Percentiles rank a stretch among this genome's conserved stretches.
These are phyloP conservation scores for Turritopsis dohrnii DNA, from an alignment of 30 jellyfish, hydroid and myxozoan genomes.

Conservation along the genomic window DNA sequence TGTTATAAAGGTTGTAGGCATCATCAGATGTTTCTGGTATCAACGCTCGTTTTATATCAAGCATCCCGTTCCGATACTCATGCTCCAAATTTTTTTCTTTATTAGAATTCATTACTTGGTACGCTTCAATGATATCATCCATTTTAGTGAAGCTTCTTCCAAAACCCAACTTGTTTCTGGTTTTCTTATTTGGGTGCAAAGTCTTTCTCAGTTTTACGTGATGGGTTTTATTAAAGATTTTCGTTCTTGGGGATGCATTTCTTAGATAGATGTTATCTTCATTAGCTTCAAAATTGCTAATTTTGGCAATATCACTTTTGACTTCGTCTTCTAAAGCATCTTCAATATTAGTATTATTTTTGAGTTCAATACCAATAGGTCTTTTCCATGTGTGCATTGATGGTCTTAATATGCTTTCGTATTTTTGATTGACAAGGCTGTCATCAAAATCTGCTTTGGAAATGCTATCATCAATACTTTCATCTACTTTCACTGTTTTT, in stretches of 20 bases:
- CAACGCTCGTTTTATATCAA: background rate
- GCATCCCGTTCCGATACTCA: background rate
- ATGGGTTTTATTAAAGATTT: slow-evolving; percentile 1
- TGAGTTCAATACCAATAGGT: background rate
- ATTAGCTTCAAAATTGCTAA: background rate
- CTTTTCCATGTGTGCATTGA: background rate
- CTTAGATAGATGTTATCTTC: background rate
- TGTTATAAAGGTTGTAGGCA: slow-evolving; percentile 12
- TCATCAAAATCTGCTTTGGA: slow-evolving; percentile 10
- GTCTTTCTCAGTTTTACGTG: background rate
- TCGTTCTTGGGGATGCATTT: slow-evolving; percentile 5
- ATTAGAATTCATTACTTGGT: background rate
- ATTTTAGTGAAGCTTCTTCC: background rate
- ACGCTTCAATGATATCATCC: background rate
- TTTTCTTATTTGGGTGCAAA: background rate
- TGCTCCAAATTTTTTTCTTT: background rate
- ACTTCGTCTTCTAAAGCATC: background rate
- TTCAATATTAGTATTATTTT: background rate
- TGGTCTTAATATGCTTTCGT: slow-evolving; percentile 14
- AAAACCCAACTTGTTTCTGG: background rate
- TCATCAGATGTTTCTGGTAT: slow-evolving; percentile 34
- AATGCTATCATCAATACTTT: slow-evolving; percentile 1
- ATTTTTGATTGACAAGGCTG: background rate
- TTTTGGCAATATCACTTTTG: background rate
- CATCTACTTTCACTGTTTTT: background rate